Base-by-base conservation (phyloP, 64 coral and sea anemone genomes). In the Pocillopora damicornis region DNA sequence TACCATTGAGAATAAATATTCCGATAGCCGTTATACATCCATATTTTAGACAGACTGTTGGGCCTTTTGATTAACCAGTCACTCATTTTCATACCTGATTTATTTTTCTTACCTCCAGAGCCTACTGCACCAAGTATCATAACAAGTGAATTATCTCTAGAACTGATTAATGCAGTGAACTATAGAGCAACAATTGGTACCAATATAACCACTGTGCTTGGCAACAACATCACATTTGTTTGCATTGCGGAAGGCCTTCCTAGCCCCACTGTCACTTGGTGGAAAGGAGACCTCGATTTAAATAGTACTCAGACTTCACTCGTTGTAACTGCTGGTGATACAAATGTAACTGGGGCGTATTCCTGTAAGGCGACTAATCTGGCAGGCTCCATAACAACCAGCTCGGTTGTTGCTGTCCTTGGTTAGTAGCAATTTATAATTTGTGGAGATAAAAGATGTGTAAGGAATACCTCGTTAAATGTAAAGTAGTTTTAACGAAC, bases 281-380 rank as follows among this genome's bases (percentile, higher is more conserved):
- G 35, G 58, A 93, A 86, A 68, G 88, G 88, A 20, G 91, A 76
- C 22, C 58, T 76, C 25, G 73, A 51, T 34, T 20, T 90, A 9
- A 69, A 37, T 20, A 25, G 30, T 15, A 68, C 75, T 22, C 69
- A 78, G 37, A 75, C 59, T 13, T 36, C n/a, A 11, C 85, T 30
- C 18, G 64, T 34, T 17, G 75, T 91, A 61, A 45, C 58, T 64
- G 76, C 72, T 15, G 23, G 63, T 25, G 72, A 65, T 9, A 91
- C 63, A 76, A 45, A 60, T 38, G 88, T 86, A 38, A 89, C 81
- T 16, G 91, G 94, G 13, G 42, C 68, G 14, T 96, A 89, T 87
- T 80, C 75, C 15, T 96, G 94, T 72, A 76, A 74, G 66, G 91
- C 94, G 14, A 80, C 58, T 4, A 96, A 89, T 81, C 60, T 73